These are phyloP conservation scores for Agrotis ipsilon DNA, from an alignment of 2,888 invertebrate genomes.

Conservation along the genomic window DNA sequence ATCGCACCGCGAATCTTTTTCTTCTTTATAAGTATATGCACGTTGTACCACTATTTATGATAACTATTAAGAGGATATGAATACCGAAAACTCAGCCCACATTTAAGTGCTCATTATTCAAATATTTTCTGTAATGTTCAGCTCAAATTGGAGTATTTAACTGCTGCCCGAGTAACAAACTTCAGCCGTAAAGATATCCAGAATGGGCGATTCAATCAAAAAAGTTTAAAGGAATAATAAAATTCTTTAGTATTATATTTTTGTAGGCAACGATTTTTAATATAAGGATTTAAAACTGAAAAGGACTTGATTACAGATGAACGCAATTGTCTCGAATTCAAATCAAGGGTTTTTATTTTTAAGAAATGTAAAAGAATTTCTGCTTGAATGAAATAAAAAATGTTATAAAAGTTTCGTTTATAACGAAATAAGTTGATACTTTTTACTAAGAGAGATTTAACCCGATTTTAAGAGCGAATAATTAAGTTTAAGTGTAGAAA, in stretches of 20 bases:
- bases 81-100: constrained; percentile 50
- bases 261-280: constrained; percentile 42
- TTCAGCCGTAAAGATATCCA: constrained; percentile 61
- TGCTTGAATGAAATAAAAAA: constrained; percentile 29
- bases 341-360: constrained; percentile 25
- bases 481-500: not conserved
- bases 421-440: constrained; percentile 28
- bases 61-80: constrained; percentile 46
- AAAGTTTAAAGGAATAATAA: constrained; percentile 59
- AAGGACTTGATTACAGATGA: constrained; percentile 52
- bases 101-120: constrained; percentile 56
- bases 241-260: constrained; percentile 54
- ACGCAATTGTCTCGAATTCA: constrained; percentile 37
- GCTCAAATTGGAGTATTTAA: constrained; percentile 60
- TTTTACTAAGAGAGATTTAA: constrained; percentile 12
- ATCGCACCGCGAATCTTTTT: constrained; percentile 14
- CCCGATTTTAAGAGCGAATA: constrained; percentile 4
- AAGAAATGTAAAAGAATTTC: constrained; percentile 5
- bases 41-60: constrained; percentile 27
- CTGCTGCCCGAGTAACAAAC: constrained; percentile 59
- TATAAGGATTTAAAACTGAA: constrained; percentile 49
- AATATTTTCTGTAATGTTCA: constrained; percentile 62
- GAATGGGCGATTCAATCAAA: constrained; percentile 64
- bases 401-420: constrained; percentile 29
- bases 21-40: constrained; percentile 33